These are phyloP conservation scores for Tetramorium parvispinum DNA, from an alignment of 1,140 invertebrate genomes.

Conservation along the genomic window DNA sequence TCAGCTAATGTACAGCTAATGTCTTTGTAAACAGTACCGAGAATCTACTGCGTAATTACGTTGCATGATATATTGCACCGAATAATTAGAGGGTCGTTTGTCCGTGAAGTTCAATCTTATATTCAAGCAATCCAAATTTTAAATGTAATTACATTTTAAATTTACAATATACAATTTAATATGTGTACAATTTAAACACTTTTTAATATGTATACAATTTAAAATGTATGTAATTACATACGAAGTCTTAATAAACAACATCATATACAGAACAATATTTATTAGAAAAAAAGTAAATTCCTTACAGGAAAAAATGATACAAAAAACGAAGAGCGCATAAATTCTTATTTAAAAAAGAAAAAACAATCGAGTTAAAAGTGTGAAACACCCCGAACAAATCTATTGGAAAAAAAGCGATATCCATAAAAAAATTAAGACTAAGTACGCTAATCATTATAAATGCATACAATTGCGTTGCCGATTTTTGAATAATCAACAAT, in stretches of 20 bases:
- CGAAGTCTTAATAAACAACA: background rate
- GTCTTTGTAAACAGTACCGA: conserved; percentile 19
- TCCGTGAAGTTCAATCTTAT: background rate
- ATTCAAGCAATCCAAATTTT: background rate
- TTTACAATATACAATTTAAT: no score
- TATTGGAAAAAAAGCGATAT: background rate
- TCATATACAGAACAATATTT: background rate
- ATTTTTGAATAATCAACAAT: no score
- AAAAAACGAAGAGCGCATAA: background rate
- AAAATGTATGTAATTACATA: no score
- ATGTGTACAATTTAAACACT: no score
- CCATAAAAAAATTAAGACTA: background rate
- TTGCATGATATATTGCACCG: conserved; percentile 27
- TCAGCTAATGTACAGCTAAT: conserved; percentile 10
- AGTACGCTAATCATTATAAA: no score
- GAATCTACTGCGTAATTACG: conserved; percentile 8
- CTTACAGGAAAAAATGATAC: background rate
- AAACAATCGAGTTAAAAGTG: background rate
- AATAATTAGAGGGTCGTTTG: conserved; percentile 10
- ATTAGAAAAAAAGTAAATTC: background rate
- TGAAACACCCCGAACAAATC: background rate
- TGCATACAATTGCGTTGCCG: no score
- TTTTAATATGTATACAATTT: no score
- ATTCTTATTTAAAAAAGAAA: background rate
- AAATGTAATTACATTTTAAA: no score